Base-by-base conservation (phyloP, 2,797 vertebrate genomes). In the Sebastes goodei region DNA sequence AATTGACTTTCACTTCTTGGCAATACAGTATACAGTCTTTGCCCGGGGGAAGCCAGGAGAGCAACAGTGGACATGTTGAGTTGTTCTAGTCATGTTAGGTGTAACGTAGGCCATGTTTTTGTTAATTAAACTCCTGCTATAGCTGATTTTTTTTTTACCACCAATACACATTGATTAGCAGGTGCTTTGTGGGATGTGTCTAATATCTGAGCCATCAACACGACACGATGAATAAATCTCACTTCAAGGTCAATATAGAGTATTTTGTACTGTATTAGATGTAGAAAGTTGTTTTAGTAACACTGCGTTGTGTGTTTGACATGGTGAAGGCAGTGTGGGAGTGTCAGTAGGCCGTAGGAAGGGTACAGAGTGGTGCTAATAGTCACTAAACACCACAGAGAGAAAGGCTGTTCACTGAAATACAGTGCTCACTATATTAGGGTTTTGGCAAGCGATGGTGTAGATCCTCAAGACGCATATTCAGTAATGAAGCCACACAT, bases 391-490 rank as follows among this genome's bases (percentile, higher is more conserved):
- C 20, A 66, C 38, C 61, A 83, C 42, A 85, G 65, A 90, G 23
- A 78, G 72, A 57, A 75, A 78, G 64, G 78, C 73, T 79, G 74
- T 88, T 86, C 59, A 49, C 75, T 64, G 49, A 81, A 38, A 88
- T 60, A 88, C 81, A 91, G 21, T 35, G 66, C 32, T 71, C 59
- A 60, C 74, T 87, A 74, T 87, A 74, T 87, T 74, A 21, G 67
- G 46, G 64, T 69, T 90, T 83, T 77, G 78, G 57, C 92, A 92
- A 94, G 82, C 67, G 56, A 38, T 33, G 25, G 35, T 81, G 66
- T 61, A 56, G 94, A 96, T 93, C 87, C 42, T 73, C 38, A 86
- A 67, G 42, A 82, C 66, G 53, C 64, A 74, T 21, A 60, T 30
- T 62, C 71, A 83, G 55, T 23, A 62, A 42, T 30, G 57, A 64